phyloP scores from a whole-genome alignment of 2,888 invertebrate genomes.

The Sarcophaga variegata region DNA sequence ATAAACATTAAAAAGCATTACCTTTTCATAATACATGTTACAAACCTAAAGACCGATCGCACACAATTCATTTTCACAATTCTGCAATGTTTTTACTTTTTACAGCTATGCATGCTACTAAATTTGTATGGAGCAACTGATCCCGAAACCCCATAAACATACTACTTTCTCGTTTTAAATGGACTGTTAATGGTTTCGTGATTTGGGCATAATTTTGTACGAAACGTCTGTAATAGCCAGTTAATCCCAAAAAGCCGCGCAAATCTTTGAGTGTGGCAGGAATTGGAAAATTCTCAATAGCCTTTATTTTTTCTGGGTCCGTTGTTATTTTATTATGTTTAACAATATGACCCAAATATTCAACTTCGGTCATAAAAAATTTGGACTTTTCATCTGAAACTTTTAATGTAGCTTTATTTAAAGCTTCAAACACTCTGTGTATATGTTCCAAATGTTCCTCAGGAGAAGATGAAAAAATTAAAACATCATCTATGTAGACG shows the following conservation, averaged over 20 bases:
- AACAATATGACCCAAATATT: constrained; percentile 16
- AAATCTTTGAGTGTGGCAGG: neutral
- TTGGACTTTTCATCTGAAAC: constrained; percentile 16
- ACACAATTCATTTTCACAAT: too few relatives aligned
- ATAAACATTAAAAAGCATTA: too few relatives aligned
- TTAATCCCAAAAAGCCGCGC: neutral
- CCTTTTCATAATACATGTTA: too few relatives aligned
- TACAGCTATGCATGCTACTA: too few relatives aligned
- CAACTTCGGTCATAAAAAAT: constrained; percentile 17
- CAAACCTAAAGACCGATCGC: too few relatives aligned
- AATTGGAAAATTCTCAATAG: too few relatives aligned
- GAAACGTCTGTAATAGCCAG: neutral
- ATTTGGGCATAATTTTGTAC: constrained; percentile 29
- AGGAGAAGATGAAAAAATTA: constrained; percentile 31
- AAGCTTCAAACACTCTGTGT: constrained; percentile 15
- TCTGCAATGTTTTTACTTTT: too few relatives aligned
- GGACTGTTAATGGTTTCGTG: constrained; percentile 26
- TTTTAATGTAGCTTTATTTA: constrained; percentile 16
- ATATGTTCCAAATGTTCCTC: constrained; percentile 28
- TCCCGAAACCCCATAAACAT: too few relatives aligned
- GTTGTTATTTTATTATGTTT: constrained; percentile 5
- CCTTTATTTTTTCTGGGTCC: neutral
- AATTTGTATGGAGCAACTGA: too few relatives aligned
- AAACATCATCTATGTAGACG: constrained; percentile 43
- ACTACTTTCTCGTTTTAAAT: constrained; percentile 16